Percentiles rank a stretch among this genome's conserved stretches.
phyloP scores from a whole-genome alignment of 1,140 invertebrate genomes.

The Cataglyphis hispanica region DNA sequence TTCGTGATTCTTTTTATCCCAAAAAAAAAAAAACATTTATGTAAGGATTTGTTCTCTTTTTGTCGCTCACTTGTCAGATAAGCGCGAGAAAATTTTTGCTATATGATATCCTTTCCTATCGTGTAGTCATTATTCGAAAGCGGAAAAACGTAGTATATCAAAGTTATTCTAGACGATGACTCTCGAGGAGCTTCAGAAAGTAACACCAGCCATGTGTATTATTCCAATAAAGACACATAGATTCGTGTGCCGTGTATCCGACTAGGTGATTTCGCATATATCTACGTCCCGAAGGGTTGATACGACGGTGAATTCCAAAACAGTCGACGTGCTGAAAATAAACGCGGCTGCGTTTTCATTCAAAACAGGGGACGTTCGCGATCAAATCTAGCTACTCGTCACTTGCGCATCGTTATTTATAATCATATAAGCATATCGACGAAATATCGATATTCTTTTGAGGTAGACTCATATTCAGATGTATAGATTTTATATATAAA shows the following conservation, averaged over 20 bases:
- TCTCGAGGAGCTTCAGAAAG: constrained; percentile 23
- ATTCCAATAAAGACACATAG: constrained; percentile 68
- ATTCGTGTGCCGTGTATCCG: constrained; percentile 34
- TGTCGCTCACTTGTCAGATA: neutral
- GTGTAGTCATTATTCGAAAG: constrained; percentile 38
- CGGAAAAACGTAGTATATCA: constrained; percentile 7
- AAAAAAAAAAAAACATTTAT: neutral
- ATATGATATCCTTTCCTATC: neutral
- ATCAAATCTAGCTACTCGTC: constrained; percentile 7
- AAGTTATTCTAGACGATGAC: constrained; percentile 13
- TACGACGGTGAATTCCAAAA: constrained; percentile 59
- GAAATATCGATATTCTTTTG: constrained; percentile 39
- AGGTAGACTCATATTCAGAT: too few species aligned
- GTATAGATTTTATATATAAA: neutral
- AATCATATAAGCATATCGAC: constrained; percentile 14
- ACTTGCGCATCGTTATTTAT: constrained; percentile 32
- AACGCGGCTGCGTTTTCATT: constrained; percentile 63
- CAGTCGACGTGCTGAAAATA: constrained; percentile 67
- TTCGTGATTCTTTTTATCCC: neutral
- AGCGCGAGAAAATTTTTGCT: constrained; percentile 4
- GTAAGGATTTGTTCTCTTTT: neutral
- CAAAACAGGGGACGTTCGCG: constrained; percentile 56
- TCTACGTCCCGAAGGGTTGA: constrained; percentile 4
- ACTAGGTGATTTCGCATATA: constrained; percentile 22
- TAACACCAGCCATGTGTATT: constrained; percentile 54